These are phyloP conservation scores for Accipiter virgatus DNA, from an alignment of 2,113 vertebrate genomes.

Conservation along the genomic window DNA sequence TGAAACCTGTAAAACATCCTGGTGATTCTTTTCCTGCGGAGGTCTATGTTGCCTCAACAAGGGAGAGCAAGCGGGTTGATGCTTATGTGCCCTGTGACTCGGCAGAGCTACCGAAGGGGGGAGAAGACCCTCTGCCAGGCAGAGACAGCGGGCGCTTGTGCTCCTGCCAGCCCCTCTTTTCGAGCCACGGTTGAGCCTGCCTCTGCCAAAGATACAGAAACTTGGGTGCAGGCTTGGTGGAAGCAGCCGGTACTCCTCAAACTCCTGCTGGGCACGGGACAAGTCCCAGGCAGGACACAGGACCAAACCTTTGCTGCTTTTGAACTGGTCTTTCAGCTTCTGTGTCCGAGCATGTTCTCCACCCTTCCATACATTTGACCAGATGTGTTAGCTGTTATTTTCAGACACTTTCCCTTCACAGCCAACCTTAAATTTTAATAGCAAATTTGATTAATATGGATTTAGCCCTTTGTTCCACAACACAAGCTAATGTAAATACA, in stretches of 20 bases:
- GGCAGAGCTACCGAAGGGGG: not conserved
- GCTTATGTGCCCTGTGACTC: not conserved
- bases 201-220: not conserved
- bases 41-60: fast-evolving
- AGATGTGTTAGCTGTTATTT: not conserved
- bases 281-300: not conserved
- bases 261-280: not conserved
- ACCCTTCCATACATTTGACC: not conserved
- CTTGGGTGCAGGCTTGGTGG: not conserved
- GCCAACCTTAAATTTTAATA: not conserved
- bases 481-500: not conserved
- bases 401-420: not conserved
- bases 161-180: not conserved
- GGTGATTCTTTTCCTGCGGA: not conserved
- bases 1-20: not conserved
- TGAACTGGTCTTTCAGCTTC: not conserved
- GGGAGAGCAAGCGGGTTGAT: not conserved
- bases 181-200: not conserved
- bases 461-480: not conserved
- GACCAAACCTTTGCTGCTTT: not conserved
- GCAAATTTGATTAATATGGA: not conserved
- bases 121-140: not conserved
- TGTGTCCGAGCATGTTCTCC: not conserved
- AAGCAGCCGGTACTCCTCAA: not conserved
- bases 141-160: not conserved